phyloP scores from a whole-genome alignment of 2,888 invertebrate genomes.

The Ypsolopha sequella region DNA sequence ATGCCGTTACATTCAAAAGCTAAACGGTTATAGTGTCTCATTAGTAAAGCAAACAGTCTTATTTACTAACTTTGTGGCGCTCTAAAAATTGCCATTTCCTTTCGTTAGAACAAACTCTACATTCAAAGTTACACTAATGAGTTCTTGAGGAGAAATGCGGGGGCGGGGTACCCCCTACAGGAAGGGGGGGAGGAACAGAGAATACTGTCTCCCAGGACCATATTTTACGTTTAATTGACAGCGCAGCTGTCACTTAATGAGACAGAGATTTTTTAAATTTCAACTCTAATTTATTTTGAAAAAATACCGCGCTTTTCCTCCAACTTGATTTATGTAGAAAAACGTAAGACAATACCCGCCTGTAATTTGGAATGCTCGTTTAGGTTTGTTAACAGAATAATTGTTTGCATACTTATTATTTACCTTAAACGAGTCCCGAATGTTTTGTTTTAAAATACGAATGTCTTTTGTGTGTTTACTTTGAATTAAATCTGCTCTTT shows the following conservation, averaged over 20 bases:
- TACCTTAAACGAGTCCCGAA: too few species aligned
- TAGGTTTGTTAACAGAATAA: neutral
- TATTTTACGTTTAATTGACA: constrained; percentile 68
- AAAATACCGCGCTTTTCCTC: neutral
- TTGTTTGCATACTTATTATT: neutral
- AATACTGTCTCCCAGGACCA: constrained; percentile 46
- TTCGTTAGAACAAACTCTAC: constrained; percentile 53
- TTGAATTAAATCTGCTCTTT: too few species aligned
- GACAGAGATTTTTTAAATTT: constrained; percentile 49
- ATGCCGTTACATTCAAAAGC: too few species aligned
- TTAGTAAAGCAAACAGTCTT: neutral
- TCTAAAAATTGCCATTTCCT: neutral
- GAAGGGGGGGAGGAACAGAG: constrained; percentile 12
- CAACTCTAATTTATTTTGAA: neutral
- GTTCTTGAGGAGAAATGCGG: constrained; percentile 33
- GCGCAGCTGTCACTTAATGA: constrained; percentile 65
- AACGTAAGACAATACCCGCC: neutral
- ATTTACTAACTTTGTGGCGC: constrained; percentile 1
- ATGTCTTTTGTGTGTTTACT: too few species aligned
- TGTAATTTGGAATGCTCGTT: neutral
- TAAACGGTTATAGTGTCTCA: neutral
- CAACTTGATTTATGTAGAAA: neutral
- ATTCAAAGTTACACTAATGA: constrained; percentile 60
- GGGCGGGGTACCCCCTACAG: constrained; percentile 14
- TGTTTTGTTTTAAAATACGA: too few species aligned